phyloP scores from a whole-genome alignment of 2,888 invertebrate genomes.

The Morpho helenor region DNA sequence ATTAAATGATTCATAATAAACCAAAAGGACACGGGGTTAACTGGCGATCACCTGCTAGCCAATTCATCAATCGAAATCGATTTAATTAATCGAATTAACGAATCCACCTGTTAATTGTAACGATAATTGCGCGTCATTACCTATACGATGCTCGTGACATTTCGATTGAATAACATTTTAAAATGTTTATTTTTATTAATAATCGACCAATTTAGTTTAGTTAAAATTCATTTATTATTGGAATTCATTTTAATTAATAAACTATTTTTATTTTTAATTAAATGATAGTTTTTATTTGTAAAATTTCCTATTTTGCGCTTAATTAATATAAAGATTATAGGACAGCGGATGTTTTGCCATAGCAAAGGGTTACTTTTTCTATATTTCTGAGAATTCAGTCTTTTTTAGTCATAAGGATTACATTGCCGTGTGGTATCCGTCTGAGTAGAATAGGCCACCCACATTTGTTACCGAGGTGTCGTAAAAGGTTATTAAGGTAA shows the following conservation, averaged over 20 bases:
- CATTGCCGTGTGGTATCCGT: too few species aligned
- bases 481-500: too few species aligned
- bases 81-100: conserved; percentile 27
- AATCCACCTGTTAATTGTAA: conserved; percentile 27
- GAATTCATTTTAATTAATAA: conserved; percentile 3
- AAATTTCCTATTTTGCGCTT: not conserved
- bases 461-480: too few species aligned
- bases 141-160: conserved; percentile 39
- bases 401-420: too few species aligned
- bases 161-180: conserved; percentile 38
- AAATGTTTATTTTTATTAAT: conserved; percentile 44
- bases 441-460: too few species aligned
- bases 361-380: too few species aligned
- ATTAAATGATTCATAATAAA: not conserved
- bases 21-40: conserved; percentile 1
- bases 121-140: conserved; percentile 32
- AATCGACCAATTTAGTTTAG: conserved; percentile 36
- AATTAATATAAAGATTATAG: too few species aligned
- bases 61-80: conserved; percentile 21
- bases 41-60: conserved; percentile 4
- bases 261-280: too few species aligned
- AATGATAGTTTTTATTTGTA: too few species aligned
- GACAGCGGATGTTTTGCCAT: too few species aligned
- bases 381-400: too few species aligned
- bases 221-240: conserved; percentile 9